Conservation (phyloP, 1,140 invertebrate genomes). For the Solen grandis region DNA sequence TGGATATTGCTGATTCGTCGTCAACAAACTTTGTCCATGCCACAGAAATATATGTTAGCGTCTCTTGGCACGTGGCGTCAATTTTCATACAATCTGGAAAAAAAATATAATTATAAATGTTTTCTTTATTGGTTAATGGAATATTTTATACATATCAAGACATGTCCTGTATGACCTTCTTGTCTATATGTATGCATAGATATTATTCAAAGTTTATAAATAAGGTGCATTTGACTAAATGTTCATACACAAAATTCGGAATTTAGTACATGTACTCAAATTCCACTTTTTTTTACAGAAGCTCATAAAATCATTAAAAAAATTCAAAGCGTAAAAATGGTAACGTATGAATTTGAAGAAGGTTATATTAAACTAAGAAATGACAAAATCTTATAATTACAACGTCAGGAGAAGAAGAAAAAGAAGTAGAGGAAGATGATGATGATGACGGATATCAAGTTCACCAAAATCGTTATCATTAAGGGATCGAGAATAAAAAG, state of each 20-base stretch:
- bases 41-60: slow-evolving; percentile 40
- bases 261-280: too few relatives aligned
- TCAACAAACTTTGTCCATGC: slow-evolving; percentile 59
- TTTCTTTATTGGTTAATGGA: neutral
- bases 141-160: neutral
- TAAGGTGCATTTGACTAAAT: neutral
- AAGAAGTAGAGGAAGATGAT: neutral
- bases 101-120: neutral
- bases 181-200: neutral
- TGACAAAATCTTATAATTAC: neutral
- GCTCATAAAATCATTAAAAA: too few relatives aligned
- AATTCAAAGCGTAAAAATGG: too few relatives aligned
- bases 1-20: slow-evolving; percentile 49
- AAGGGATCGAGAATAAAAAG: too few relatives aligned
- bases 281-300: too few relatives aligned
- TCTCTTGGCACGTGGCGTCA: slow-evolving; percentile 57
- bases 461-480: neutral
- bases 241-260: neutral
- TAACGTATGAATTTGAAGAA: too few relatives aligned
- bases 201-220: neutral
- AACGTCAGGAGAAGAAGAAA: neutral
- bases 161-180: neutral
- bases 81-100: slow-evolving; percentile 52
- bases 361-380: too few relatives aligned
- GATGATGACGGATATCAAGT: neutral